These are phyloP conservation scores for Micrasema minimum DNA, from an alignment of 1,140 invertebrate species.

Conservation along the genomic window DNA sequence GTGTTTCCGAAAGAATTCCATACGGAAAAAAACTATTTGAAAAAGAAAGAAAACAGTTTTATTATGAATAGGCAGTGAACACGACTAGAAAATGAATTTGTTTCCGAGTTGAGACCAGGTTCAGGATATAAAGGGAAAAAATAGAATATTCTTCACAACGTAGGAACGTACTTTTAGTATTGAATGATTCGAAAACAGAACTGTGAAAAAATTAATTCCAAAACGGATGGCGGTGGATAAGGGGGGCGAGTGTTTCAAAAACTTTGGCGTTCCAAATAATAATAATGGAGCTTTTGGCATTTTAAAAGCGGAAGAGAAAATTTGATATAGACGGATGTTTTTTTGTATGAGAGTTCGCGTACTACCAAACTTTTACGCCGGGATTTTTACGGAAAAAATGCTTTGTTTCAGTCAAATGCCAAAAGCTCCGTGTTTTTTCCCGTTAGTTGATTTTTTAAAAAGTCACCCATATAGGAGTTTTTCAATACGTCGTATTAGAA, in stretches of 20 bases:
- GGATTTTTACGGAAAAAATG: conserved; percentile 46
- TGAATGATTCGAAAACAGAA: conserved; percentile 39
- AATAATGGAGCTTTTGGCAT: conserved; percentile 54
- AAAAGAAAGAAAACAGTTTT: too few species aligned
- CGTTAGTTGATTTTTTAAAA: conserved; percentile 47
- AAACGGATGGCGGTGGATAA: conserved; percentile 21
- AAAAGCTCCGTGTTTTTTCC: conserved; percentile 52
- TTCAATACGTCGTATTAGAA: conserved; percentile 17
- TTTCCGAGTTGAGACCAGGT: background rate
- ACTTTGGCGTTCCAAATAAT: conserved; percentile 44
- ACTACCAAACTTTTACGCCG: conserved; percentile 52
- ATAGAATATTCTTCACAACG: conserved; percentile 13
- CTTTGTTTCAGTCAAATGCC: conserved; percentile 54
- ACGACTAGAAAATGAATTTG: background rate
- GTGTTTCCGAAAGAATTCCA: too few species aligned
- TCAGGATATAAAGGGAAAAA: conserved; percentile 11
- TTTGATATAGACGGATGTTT: conserved; percentile 54
- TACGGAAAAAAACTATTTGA: too few species aligned
- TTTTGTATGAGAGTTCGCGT: conserved; percentile 52
- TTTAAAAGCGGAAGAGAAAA: conserved; percentile 53
- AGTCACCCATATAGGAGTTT: conserved; percentile 23
- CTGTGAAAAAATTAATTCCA: conserved; percentile 33
- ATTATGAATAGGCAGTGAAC: background rate
- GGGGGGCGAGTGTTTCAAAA: conserved; percentile 29
- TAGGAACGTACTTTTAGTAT: conserved; percentile 3